Base-by-base conservation (phyloP, 2,113 vertebrate species). In the Cyprinodon brontotheroides region DNA sequence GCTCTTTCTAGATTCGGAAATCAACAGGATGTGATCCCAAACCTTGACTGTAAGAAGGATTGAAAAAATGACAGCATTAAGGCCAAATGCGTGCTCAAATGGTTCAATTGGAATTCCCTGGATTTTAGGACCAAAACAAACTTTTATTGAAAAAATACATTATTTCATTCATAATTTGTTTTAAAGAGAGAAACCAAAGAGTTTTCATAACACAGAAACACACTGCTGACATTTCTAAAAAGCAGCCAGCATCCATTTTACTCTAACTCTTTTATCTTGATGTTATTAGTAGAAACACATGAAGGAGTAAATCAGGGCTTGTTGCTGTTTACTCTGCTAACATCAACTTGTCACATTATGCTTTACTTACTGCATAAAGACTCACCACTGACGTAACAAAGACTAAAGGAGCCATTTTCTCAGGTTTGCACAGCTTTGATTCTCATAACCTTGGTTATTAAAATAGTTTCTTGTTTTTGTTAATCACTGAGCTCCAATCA, bases 391-490 rank as follows among this genome's bases (percentile, higher is more conserved):
- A 14, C 4, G 9, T n/a, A 57, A 57, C 17, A 57, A 15, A 14
- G 14, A 20, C n/a, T 57, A 3, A 2, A 57, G 50, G 17, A 8
- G 50, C 17, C n/a, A 20, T n/a, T 57, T 20, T 57, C 50, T n/a
- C 17, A 15, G 17, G 17, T 20, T 57, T 20, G 50, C 20, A 20
- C 50, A 57, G 50, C 17, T 9, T 61, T 78, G 39, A 38, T 50
- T 75, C 61, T 72, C 17, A 41, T 4, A 41, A 41, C 4, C 8
- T 0, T 3, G 45, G 62, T 73, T 83, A 79, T 68, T 80, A 63
- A 62, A 37, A 65, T 36, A 57, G n/a, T 45, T 48, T 11, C 36
- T 45, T 43, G 57, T 47, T 41, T 38, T 66, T 29, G 29, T 64
- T 13, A 2, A 3, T 40, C 45, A 2, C 38, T 7, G 2, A 3